Evolutionary conservation across 2,888 invertebrate species (phyloP).

Genomic region (Lepetodrilus schrolli): DNA sequence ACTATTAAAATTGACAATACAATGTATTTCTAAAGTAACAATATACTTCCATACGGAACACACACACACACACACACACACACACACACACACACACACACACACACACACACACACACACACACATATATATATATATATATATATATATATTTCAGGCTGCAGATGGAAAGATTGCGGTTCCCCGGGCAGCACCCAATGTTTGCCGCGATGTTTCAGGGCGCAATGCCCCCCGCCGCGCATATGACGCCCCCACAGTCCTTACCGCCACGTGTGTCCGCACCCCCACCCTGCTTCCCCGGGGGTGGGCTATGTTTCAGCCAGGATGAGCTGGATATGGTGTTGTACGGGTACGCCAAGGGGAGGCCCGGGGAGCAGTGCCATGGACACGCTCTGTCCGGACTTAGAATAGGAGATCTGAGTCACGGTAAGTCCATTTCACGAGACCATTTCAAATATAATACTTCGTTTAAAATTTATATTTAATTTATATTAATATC

Average conservation of each 20-base stretch:
- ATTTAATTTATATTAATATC: too few species aligned
- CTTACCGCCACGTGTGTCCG: conserved; percentile 20
- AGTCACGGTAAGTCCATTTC: conserved; percentile 66
- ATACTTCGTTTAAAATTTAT: too few species aligned
- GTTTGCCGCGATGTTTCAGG: conserved; percentile 39
- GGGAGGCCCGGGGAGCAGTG: conserved; percentile 48
- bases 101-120: too few species aligned
- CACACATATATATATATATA: too few species aligned
- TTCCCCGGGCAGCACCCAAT: conserved; percentile 39
- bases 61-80: too few species aligned
- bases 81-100: too few species aligned
- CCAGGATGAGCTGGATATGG: conserved; percentile 71
- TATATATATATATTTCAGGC: too few species aligned
- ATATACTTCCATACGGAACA: too few species aligned
- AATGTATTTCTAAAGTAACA: too few species aligned
- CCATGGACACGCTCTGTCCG: conserved; percentile 70
- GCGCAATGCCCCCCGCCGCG: conserved; percentile 33
- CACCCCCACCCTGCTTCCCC: conserved; percentile 1
- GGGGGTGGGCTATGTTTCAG: conserved; percentile 44
- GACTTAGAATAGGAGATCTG: conserved; percentile 66
- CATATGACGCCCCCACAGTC: conserved; percentile 23
- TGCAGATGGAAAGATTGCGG: conserved; percentile 45
- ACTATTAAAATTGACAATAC: too few species aligned
- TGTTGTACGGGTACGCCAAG: conserved; percentile 71
- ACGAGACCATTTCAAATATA: too few species aligned